Conservation (phyloP, 2,888 invertebrate genomes). For the Drosophila emarginata region DNA sequence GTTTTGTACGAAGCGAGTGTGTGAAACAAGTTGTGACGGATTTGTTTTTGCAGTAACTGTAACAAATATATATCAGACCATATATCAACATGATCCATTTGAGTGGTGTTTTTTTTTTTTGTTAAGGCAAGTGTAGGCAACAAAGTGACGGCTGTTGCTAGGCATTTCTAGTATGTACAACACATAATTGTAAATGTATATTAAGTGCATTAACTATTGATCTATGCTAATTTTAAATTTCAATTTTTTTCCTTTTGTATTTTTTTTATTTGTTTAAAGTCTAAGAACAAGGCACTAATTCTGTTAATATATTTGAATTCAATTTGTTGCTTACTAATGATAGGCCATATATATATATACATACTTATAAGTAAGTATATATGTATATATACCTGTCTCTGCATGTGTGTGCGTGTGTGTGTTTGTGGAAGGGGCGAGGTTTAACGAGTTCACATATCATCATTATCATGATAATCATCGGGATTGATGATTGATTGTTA, state of each 20-base stretch:
- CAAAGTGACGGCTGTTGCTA: constrained; percentile 11
- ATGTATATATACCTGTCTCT: constrained; percentile 27
- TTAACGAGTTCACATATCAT: constrained; percentile 62
- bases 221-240: constrained; percentile 34
- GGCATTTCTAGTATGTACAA: constrained; percentile 16
- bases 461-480: neutral
- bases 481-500: constrained; percentile 18
- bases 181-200: constrained; percentile 26
- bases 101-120: neutral
- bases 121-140: constrained; percentile 19
- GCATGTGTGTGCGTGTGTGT: constrained; percentile 9
- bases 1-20: constrained; percentile 56
- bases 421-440: constrained; percentile 55
- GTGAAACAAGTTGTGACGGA: constrained; percentile 58
- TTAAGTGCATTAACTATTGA: constrained; percentile 34
- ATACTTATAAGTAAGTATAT: too few relatives aligned
- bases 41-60: constrained; percentile 53
- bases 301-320: constrained; percentile 41
- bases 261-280: constrained; percentile 47
- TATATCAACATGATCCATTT: constrained; percentile 3
- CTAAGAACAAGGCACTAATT: constrained; percentile 74
- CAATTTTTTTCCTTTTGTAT: constrained; percentile 39
- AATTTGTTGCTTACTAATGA: constrained; percentile 21
- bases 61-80: constrained; percentile 37
- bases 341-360: constrained; percentile 9